These are phyloP conservation scores for Stenolophus ochropezus DNA, from an alignment of 2,888 invertebrate species.

Conservation along the genomic window DNA sequence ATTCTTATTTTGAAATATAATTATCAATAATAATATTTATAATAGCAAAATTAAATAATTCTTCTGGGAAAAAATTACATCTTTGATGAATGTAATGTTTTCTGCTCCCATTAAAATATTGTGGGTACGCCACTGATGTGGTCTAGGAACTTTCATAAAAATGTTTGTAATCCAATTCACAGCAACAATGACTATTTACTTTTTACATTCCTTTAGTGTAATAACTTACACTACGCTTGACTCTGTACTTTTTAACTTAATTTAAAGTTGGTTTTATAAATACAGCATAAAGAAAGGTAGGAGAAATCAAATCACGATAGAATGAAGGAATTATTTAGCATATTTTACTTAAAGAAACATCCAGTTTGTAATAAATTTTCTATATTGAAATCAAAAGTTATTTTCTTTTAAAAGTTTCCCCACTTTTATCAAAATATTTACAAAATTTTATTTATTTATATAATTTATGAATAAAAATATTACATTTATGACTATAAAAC, in stretches of 20 bases:
- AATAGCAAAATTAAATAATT: background rate
- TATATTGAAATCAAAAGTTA: too few relatives aligned
- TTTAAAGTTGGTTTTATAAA: background rate
- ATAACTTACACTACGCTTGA: background rate
- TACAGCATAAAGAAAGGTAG: background rate
- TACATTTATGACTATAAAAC: too few relatives aligned
- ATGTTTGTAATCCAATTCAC: conserved; percentile 28
- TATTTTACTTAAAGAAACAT: too few relatives aligned
- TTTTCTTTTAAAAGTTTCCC: too few relatives aligned
- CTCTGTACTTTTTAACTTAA: background rate
- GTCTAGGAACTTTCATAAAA: background rate
- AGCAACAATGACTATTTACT: conserved; percentile 6
- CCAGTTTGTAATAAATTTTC: too few relatives aligned
- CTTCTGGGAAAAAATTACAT: too few relatives aligned
- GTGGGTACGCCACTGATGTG: background rate
- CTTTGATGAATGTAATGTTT: background rate
- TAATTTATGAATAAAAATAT: too few relatives aligned
- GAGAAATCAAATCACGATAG: background rate
- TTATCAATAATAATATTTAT: too few relatives aligned
- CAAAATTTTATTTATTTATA: too few relatives aligned
- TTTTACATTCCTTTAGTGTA: conserved; percentile 13
- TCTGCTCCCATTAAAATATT: background rate
- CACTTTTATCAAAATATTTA: too few relatives aligned
- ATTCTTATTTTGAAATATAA: too few relatives aligned
- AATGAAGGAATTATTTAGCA: too few relatives aligned